Base-by-base conservation (phyloP, 2,113 vertebrate species). In the Herpailurus yagouaroundi region DNA sequence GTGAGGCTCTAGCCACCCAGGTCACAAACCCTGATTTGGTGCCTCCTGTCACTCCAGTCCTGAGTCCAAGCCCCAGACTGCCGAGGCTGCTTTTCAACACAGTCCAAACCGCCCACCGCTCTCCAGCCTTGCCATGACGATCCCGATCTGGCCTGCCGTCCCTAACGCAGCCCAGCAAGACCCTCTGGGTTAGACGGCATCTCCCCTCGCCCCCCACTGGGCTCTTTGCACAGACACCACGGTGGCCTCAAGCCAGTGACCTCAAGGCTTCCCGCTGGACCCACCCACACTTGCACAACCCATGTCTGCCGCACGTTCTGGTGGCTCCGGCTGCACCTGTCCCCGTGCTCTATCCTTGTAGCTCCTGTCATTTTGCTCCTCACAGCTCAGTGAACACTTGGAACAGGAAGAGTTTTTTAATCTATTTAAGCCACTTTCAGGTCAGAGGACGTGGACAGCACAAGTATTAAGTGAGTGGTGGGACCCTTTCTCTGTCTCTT, bases 381-480 rank as follows among this genome's bases (percentile, higher is more conserved):
- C 50, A 14, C 5, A 5, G 36, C 50, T 33, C 9, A 16, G 0
- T 10, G 69, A 60, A 29, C 1, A 0, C 31, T 9, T 5, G 69
- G 69, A 41, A 15, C 7, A 5, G 68, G 16, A 4, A 36, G 6
- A 3, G 29, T 4, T 88, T 12, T 16, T 31, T 0, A 38, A 7
- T 57, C 50, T 41, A 6, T 38, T 74, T 27, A 41, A 74, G 50
- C 68, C 18, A 33, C 69, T 23, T 14, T 4, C 36, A 15, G 25
- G 50, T 1, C 0, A 2, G 50, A 41, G n/a, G 50, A 41, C 27
- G 7, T 11, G 14, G 41, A 31, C 23, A 13, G 8, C 48, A 0
- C 48, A 7, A 9, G 7, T 7, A 5, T 23, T 4, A 0, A 0
- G 27, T 8, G 23, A 5, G 27, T 5, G 23, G 68, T 0, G 0